phyloP scores from a whole-genome alignment of 2,888 invertebrate genomes.

The Rhaphigaster nebulosa region DNA sequence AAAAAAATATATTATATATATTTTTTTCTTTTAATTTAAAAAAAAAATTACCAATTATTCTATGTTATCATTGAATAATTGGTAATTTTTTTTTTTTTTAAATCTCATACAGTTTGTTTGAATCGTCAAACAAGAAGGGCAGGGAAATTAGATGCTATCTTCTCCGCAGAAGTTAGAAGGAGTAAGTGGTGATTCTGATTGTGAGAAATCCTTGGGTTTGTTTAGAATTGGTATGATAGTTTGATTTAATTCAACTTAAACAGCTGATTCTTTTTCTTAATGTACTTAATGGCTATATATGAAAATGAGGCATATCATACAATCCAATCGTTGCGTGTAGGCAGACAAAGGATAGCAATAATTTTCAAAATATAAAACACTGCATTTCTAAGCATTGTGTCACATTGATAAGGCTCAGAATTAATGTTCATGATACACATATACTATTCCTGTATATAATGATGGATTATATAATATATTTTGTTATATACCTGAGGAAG shows the following conservation, averaged over 20 bases:
- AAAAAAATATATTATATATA: too few species aligned
- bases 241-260: too few species aligned
- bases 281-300: background rate
- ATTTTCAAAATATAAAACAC: background rate
- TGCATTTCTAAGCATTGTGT: background rate
- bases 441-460: background rate
- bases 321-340: background rate
- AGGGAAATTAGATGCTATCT: too few species aligned
- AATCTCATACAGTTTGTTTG: too few species aligned
- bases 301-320: background rate
- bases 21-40: too few species aligned
- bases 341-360: background rate
- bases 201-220: background rate
- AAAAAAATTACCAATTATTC: too few species aligned
- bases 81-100: too few species aligned
- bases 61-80: too few species aligned
- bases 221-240: background rate
- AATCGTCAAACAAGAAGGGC: too few species aligned
- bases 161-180: too few species aligned
- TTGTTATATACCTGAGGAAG: conserved; percentile 4
- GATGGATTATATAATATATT: background rate
- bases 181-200: background rate
- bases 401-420: background rate
- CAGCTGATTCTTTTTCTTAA: too few species aligned
- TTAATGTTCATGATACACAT: background rate